Base-by-base conservation (phyloP, 1,140 invertebrate genomes). In the Fopius arisanus region DNA sequence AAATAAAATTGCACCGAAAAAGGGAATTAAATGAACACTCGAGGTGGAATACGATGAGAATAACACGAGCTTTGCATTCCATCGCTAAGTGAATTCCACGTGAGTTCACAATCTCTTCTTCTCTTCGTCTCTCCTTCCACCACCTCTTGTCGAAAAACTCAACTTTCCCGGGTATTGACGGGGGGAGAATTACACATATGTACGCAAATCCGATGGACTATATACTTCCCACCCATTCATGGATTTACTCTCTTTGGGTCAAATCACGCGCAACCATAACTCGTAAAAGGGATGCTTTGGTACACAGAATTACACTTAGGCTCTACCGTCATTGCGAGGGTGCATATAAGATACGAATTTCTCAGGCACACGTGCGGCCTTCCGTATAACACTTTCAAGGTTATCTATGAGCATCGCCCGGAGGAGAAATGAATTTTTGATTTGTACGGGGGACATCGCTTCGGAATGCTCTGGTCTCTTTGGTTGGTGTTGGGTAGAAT, bases 281-380 rank as follows among this genome's bases (percentile, higher is more conserved):
- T 81, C 75, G 72, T 67, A 80, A 77, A 77, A 77, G 77, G 76
- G 75, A 75, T 74, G 75, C 76, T 76, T 65, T 76, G 77, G 67
- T 84, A 86, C 85, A 86, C 72, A 82, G 81, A 86, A 86, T 77
- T 76, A 85, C 85, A 86, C 85, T 86, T 86, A 86, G 82, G 75
- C 78, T 75, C 78, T 78, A 78, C 81, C 80, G 80, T 78, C 74
- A 78, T 77, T 70, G 74, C 71, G 48, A 72, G 65, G 51, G n/a
- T 40, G 51, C 16, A 23, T 73, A 71, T 76, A 65, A 72, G 66
- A 78, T 54, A 28, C 16, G 19, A 67, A 31, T 79, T 26, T 41
- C 28, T 68, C 31, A 12, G 4, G 21, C 54, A 14, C 21, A 26
- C 16, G 21, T 67, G 37, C n/a, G 41, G 21, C 10, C 29, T 23